phyloP scores from a whole-genome alignment of 2,888 invertebrate species.

The Eudasyphora cyanicolor region DNA sequence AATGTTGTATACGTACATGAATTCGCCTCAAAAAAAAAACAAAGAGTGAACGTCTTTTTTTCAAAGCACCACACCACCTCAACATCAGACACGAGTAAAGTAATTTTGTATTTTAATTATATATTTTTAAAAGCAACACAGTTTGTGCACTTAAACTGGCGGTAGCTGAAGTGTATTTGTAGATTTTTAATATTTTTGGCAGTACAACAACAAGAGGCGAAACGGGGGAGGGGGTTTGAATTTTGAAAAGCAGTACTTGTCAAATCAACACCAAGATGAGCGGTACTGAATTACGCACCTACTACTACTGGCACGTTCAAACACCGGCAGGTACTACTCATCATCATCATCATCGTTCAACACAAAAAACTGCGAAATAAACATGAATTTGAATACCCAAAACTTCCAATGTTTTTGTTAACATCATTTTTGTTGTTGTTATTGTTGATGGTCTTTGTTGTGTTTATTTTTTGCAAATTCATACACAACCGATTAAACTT shows the following conservation, averaged over 20 bases:
- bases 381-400: background rate
- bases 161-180: no score
- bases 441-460: background rate
- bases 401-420: slow-evolving; percentile 5
- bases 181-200: background rate
- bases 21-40: background rate
- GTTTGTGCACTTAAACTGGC: slow-evolving; percentile 28
- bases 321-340: background rate
- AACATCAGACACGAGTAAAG: background rate
- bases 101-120: slow-evolving; percentile 20
- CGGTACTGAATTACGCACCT: slow-evolving; percentile 32
- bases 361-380: background rate
- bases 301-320: background rate
- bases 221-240: background rate
- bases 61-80: background rate
- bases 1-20: no score
- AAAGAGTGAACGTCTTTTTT: background rate
- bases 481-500: background rate
- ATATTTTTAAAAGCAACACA: slow-evolving; percentile 2
- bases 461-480: background rate
- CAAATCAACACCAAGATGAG: slow-evolving; percentile 27
- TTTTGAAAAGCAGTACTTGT: slow-evolving; percentile 32
- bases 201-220: background rate
- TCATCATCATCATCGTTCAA: background rate
- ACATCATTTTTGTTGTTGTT: background rate